phyloP scores from a whole-genome alignment of 2,113 vertebrate genomes.

The Cettia cetti region DNA sequence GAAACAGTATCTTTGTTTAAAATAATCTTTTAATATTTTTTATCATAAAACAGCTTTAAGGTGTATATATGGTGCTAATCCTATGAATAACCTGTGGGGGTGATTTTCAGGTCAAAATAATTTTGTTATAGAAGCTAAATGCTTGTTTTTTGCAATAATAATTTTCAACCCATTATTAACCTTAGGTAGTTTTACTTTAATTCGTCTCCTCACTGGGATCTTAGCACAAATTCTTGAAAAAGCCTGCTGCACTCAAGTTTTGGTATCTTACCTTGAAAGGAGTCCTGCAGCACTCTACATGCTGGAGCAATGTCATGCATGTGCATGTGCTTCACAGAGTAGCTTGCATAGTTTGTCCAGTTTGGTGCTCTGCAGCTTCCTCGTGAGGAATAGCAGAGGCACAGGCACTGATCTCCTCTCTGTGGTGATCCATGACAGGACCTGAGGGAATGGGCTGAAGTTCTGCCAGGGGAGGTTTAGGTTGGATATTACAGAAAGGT shows the following conservation, averaged over 20 bases:
- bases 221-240: neutral
- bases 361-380: neutral
- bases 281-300: neutral
- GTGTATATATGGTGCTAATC: neutral
- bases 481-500: neutral
- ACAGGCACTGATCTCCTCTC: no score
- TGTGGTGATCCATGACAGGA: rapidly evolving
- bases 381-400: no score
- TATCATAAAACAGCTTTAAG: neutral
- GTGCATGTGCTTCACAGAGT: no score
- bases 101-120: neutral
- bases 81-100: rapidly evolving
- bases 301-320: no score
- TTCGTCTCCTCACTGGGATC: neutral
- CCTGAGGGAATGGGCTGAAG: rapidly evolving
- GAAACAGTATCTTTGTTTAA: neutral
- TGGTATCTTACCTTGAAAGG: neutral
- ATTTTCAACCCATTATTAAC: neutral
- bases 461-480: neutral
- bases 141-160: neutral
- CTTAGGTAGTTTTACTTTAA: neutral
- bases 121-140: neutral
- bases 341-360: rapidly evolving
- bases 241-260: neutral
- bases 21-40: neutral